Conservation (phyloP, 1,140 invertebrate species). For the Nasonia giraulti region DNA sequence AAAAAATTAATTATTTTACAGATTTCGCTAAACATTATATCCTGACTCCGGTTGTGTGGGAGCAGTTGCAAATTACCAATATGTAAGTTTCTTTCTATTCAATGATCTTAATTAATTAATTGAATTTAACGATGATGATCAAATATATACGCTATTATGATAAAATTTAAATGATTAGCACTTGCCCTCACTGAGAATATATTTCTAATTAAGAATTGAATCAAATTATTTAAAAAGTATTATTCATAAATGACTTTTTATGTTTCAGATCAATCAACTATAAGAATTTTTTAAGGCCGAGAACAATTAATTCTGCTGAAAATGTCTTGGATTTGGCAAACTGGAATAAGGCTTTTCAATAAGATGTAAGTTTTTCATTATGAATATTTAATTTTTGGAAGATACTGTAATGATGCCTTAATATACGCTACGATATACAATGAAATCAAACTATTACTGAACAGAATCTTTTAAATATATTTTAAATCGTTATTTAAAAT, state of each 20-base stretch:
- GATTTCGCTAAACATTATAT: not conserved
- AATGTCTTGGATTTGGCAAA: not conserved
- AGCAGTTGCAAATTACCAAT: not conserved
- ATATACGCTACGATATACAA: conserved; percentile 59
- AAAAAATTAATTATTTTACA: not conserved
- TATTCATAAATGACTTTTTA: conserved; percentile 1
- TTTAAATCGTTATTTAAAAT: not conserved
- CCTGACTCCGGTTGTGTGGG: too few species aligned
- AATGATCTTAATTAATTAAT: not conserved
- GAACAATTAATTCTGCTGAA: not conserved
- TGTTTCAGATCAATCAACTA: not conserved
- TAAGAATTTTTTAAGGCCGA: not conserved
- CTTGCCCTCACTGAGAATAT: conserved; percentile 44
- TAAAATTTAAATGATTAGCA: conserved; percentile 28
- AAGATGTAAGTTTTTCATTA: not conserved
- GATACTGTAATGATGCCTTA: conserved; percentile 54
- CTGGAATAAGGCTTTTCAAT: not conserved
- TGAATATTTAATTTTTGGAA: conserved; percentile 14
- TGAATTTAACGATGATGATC: conserved; percentile 4
- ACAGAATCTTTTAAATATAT: conserved; percentile 28
- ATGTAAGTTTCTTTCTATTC: not conserved
- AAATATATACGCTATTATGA: conserved; percentile 49
- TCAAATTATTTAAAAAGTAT: not conserved
- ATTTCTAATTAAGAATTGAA: not conserved
- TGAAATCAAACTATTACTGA: conserved; percentile 55